These are phyloP conservation scores for Galbula dea DNA, from an alignment of 2,113 vertebrate genomes.

Conservation along the genomic window DNA sequence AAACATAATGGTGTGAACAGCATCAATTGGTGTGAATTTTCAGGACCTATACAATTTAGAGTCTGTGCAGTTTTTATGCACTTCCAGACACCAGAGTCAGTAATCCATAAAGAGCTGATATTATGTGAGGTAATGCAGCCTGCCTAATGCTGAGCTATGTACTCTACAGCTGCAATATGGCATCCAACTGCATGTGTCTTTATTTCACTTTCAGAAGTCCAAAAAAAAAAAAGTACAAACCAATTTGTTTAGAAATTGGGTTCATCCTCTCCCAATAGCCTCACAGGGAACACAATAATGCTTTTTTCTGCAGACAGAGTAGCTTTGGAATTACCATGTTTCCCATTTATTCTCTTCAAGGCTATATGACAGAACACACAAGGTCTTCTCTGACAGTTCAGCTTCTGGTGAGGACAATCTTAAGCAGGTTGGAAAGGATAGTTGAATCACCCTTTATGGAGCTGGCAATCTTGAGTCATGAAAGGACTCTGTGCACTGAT, in stretches of 20 bases:
- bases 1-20: not conserved
- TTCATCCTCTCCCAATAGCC: not conserved
- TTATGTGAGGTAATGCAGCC: not conserved
- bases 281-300: rapidly evolving
- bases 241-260: not conserved
- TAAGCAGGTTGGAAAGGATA: not conserved
- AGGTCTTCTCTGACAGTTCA: not conserved
- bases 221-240: not conserved
- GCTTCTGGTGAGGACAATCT: not conserved
- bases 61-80: not conserved
- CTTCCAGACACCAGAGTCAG: not conserved
- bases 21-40: not conserved
- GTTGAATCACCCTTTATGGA: not conserved
- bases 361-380: not conserved
- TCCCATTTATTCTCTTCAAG: not conserved
- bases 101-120: not conserved
- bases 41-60: not conserved
- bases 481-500: not conserved
- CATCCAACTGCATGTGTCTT: not conserved
- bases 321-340: not conserved
- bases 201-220: not conserved
- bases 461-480: not conserved
- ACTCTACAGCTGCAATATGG: not conserved
- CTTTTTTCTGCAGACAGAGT: not conserved
- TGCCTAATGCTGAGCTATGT: not conserved